phyloP scores from a whole-genome alignment of 2,888 invertebrate species.

The Gortyna flavago region DNA sequence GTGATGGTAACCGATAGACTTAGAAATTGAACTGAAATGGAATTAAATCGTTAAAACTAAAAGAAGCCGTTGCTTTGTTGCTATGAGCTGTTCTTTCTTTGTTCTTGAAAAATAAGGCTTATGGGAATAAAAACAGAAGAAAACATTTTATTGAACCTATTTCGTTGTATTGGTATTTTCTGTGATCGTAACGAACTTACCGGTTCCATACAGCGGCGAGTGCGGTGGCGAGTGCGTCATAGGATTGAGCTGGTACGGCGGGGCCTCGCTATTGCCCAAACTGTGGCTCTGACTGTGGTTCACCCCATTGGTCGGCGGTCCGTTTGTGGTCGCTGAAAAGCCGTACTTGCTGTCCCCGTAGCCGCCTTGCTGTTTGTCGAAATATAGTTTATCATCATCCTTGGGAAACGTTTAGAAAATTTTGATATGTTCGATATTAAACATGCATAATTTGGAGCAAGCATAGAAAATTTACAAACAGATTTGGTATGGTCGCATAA shows the following conservation, averaged over 20 bases:
- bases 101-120: not conserved
- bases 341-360: slow-evolving; percentile 92
- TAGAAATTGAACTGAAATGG: not conserved
- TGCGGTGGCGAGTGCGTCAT: slow-evolving; percentile 88
- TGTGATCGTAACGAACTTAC: slow-evolving; percentile 68
- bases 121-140: not conserved
- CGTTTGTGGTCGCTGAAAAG: slow-evolving; percentile 88
- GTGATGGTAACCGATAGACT: not conserved
- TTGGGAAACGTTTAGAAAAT: not conserved
- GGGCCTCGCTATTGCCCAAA: slow-evolving; percentile 79
- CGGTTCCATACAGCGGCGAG: slow-evolving; percentile 90
- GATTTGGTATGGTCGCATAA: not conserved
- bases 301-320: slow-evolving; percentile 73
- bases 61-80: not conserved
- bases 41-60: not conserved
- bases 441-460: not conserved
- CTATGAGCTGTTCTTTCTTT: not conserved
- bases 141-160: too few species aligned
- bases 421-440: not conserved
- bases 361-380: slow-evolving; percentile 83
- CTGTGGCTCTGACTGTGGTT: slow-evolving; percentile 78
- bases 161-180: not conserved
- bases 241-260: slow-evolving; percentile 82
- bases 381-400: not conserved
- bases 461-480: not conserved